phyloP scores from a whole-genome alignment of 2,888 invertebrate species.

The Drosophila meridiana region DNA sequence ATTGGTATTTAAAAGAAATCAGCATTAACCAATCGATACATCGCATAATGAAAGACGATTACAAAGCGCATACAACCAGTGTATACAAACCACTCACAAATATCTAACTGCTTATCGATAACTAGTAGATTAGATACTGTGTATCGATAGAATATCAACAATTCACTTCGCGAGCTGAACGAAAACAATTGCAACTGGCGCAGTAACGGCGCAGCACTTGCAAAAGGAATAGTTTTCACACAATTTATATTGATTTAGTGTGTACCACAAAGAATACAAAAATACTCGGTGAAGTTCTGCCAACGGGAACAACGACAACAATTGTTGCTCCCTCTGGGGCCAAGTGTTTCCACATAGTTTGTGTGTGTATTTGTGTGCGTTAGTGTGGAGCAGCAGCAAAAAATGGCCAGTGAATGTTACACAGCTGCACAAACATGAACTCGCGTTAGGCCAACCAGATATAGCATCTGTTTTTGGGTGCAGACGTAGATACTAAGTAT shows the following conservation, averaged over 20 bases:
- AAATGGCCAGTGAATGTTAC: conserved; percentile 54
- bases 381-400: conserved; percentile 50
- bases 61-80: conserved; percentile 4
- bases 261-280: conserved; percentile 25
- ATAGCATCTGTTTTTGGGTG: conserved; percentile 45
- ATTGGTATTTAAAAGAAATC: not conserved
- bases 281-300: conserved; percentile 5
- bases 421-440: conserved; percentile 62
- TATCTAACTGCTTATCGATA: conserved; percentile 19
- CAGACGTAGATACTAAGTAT: conserved; percentile 15
- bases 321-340: conserved; percentile 48
- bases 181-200: conserved; percentile 57
- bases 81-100: conserved; percentile 18
- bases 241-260: conserved; percentile 53
- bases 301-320: conserved; percentile 28
- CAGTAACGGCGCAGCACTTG: conserved; percentile 45
- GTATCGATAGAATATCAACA: conserved; percentile 55
- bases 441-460: conserved; percentile 42
- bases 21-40: not conserved
- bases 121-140: not conserved
- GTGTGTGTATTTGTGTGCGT: conserved; percentile 25
- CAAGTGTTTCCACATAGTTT: conserved; percentile 46
- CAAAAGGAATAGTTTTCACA: conserved; percentile 27
- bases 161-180: conserved; percentile 46
- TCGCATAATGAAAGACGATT: not conserved